Evolutionary conservation across 1,140 invertebrate species (phyloP).

Genomic region (Hyposmocoma kahamanoa): DNA sequence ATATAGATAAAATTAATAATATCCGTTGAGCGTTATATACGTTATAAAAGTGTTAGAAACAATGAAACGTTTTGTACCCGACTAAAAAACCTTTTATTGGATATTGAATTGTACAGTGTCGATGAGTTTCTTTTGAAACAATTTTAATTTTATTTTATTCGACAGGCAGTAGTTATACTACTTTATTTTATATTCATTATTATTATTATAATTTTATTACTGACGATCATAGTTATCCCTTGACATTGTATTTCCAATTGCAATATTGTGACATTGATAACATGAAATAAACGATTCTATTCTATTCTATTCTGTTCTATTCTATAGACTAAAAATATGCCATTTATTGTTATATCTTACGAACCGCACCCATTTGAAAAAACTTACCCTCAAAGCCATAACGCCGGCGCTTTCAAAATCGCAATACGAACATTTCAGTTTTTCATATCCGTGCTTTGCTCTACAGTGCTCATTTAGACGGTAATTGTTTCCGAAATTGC

Average conservation of each 20-base stretch:
- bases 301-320: not conserved
- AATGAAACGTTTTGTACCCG: too few species aligned
- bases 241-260: not conserved
- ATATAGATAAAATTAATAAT: too few species aligned
- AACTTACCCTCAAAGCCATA: conserved; percentile 21
- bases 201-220: not conserved
- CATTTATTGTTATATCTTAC: not conserved
- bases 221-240: not conserved
- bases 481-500: conserved; percentile 23
- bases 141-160: too few species aligned
- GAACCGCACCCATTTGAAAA: not conserved
- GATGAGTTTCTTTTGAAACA: too few species aligned
- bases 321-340: not conserved
- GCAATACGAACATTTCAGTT: conserved; percentile 29
- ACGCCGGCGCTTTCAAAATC: conserved; percentile 25
- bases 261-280: too few species aligned
- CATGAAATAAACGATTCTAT: too few species aligned
- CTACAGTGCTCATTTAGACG: conserved; percentile 32
- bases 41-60: too few species aligned
- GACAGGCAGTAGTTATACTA: too few species aligned
- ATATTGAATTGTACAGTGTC: too few species aligned
- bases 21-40: too few species aligned
- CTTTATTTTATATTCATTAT: too few species aligned
- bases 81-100: too few species aligned
- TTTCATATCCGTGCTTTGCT: conserved; percentile 39